Percentiles rank a stretch among this genome's conserved stretches.
These are phyloP conservation scores for Lamproptera curius DNA, from an alignment of 2,888 invertebrate genomes.

Conservation along the genomic window DNA sequence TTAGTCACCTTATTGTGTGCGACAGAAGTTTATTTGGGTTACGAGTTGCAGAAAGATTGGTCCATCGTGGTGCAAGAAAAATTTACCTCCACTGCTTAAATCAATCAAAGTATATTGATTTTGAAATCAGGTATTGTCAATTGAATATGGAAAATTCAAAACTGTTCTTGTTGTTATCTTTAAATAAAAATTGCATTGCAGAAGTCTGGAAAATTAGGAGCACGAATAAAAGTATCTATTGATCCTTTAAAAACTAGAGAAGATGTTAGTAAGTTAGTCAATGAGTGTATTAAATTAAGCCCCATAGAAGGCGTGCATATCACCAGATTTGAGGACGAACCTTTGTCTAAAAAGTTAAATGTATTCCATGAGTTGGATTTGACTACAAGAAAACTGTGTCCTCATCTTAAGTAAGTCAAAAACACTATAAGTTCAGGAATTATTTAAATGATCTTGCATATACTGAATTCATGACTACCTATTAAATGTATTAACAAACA, in stretches of 20 bases:
- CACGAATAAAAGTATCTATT: neutral
- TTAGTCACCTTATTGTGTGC: conserved; percentile 33
- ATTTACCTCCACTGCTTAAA: conserved; percentile 30
- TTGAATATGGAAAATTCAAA: too few relatives aligned
- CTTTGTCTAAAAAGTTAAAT: neutral
- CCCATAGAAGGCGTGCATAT: neutral
- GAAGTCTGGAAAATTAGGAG: neutral
- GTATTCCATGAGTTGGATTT: conserved; percentile 11
- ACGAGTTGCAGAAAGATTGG: conserved; percentile 37
- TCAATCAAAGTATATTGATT: conserved; percentile 24
- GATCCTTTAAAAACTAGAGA: neutral
- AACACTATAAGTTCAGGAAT: too few relatives aligned
- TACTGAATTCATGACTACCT: too few relatives aligned
- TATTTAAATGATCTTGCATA: neutral
- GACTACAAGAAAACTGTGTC: conserved; percentile 5
- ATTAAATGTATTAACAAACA: too few relatives aligned
- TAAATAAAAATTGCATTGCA: too few relatives aligned
- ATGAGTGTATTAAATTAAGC: neutral
- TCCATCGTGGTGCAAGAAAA: conserved; percentile 42
- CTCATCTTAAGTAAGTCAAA: conserved; percentile 12
- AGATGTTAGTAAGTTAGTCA: too few relatives aligned
- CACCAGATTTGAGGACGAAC: neutral
- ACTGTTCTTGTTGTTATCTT: too few relatives aligned
- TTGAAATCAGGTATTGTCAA: conserved; percentile 37
- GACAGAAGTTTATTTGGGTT: conserved; percentile 38